These are phyloP conservation scores for Isurus oxyrinchus DNA, from an alignment of 2,113 vertebrate species.

Conservation along the genomic window DNA sequence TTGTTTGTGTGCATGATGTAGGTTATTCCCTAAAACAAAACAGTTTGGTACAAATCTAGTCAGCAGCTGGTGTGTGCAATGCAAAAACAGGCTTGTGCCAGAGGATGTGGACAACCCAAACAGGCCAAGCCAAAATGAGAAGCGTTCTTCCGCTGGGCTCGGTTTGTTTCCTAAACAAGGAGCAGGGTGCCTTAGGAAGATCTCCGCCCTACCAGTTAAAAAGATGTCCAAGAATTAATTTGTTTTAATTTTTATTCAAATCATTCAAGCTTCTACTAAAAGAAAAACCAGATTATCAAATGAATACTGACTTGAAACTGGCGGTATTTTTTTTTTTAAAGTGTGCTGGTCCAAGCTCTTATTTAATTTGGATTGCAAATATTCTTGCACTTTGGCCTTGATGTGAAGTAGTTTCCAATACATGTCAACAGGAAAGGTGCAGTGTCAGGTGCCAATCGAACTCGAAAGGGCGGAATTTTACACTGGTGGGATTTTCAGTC, in stretches of 20 bases:
- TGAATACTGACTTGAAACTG: background rate
- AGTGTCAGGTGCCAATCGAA: background rate
- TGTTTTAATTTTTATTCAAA: background rate
- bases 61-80: conserved; percentile 72
- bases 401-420: background rate
- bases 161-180: conserved; percentile 63
- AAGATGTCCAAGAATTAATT: background rate
- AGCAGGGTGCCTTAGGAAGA: conserved; percentile 51
- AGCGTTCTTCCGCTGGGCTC: conserved; percentile 38
- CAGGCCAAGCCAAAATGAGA: conserved; percentile 49
- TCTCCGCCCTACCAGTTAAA: conserved; percentile 41
- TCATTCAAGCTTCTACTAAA: background rate
- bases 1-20: conserved; percentile 25
- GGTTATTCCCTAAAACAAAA: conserved; percentile 23
- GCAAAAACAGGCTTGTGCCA: conserved; percentile 57
- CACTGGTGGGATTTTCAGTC: too few relatives aligned
- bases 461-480: background rate
- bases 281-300: background rate
- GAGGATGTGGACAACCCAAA: conserved; percentile 49
- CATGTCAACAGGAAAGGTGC: background rate
- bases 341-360: background rate
- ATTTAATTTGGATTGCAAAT: background rate
- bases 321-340: background rate
- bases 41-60: conserved; percentile 52
- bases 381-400: background rate